A percentile compares a stretch with the other conserved stretches of the same genome.
These are phyloP conservation scores for Lagodon rhomboides DNA, from an alignment of 2,797 vertebrate species.

Conservation along the genomic window DNA sequence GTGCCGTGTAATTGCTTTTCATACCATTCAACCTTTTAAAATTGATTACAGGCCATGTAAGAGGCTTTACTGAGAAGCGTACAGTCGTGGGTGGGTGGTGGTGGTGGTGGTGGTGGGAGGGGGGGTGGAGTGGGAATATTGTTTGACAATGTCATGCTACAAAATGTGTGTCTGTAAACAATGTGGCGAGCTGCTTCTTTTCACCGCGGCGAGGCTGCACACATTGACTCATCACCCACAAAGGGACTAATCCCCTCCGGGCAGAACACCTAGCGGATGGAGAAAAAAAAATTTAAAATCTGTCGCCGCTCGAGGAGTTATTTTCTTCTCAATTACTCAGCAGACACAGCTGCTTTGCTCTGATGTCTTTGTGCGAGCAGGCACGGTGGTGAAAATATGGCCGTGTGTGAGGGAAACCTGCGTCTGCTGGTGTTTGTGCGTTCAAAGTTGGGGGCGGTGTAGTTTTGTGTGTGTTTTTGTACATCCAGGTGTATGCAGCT, in stretches of 20 bases:
- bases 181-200: conserved; percentile 26
- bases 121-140: conserved; percentile 29
- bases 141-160: conserved; percentile 48
- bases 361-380: conserved; percentile 10
- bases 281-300: neutral
- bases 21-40: conserved; percentile 76
- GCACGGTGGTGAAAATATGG: neutral
- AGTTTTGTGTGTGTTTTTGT: neutral
- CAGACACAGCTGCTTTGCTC: conserved; percentile 5
- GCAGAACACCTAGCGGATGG: conserved; percentile 18
- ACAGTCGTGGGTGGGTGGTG: neutral
- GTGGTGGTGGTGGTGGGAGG: neutral
- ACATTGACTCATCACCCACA: conserved; percentile 58
- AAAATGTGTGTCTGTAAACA: conserved; percentile 64
- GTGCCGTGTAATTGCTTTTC: conserved; percentile 78
- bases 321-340: conserved; percentile 42
- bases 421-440: neutral
- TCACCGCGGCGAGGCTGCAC: conserved; percentile 25
- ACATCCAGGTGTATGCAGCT: neutral
- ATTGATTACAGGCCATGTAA: conserved; percentile 76
- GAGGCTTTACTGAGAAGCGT: conserved; percentile 55
- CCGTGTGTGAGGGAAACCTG: neutral
- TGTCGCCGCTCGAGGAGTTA: conserved; percentile 14
- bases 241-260: conserved; percentile 25
- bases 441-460: too few relatives aligned